phyloP scores from a whole-genome alignment of 2,888 invertebrate species.

The Acrocera orbiculus region DNA sequence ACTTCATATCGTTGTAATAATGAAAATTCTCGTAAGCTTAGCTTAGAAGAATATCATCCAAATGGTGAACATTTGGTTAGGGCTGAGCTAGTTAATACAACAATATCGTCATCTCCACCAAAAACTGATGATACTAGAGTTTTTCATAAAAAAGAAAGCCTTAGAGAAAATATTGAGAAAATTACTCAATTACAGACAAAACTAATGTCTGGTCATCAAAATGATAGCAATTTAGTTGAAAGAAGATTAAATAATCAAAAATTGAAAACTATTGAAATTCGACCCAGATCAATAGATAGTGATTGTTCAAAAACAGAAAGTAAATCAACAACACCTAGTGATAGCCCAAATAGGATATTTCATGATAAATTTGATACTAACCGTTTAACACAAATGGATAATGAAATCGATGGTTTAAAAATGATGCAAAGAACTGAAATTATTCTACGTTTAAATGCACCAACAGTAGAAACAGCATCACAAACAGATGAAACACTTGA shows the following conservation, averaged over 20 bases:
- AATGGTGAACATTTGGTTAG: conserved; percentile 22
- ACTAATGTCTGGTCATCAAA: conserved; percentile 28
- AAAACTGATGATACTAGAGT: conserved; percentile 15
- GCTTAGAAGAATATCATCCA: conserved; percentile 15
- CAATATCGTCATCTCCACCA: conserved; percentile 15
- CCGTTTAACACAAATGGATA: conserved; percentile 18
- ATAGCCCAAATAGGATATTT: too few relatives aligned
- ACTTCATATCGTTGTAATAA: conserved; percentile 7
- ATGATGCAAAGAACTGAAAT: conserved; percentile 46
- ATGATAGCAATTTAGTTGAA: conserved; percentile 15
- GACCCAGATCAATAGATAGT: conserved; percentile 12
- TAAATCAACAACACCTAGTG: background rate
- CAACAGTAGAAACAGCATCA: conserved; percentile 42
- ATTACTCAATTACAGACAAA: conserved; percentile 30
- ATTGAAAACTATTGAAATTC: conserved; percentile 8
- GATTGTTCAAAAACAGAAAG: conserved; percentile 4
- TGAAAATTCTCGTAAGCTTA: conserved; percentile 14
- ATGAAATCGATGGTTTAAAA: conserved; percentile 30
- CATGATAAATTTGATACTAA: too few relatives aligned
- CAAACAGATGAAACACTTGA: conserved; percentile 36
- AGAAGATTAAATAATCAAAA: conserved; percentile 15
- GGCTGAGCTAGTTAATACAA: conserved; percentile 28
- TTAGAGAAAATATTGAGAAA: conserved; percentile 30
- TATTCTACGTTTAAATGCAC: conserved; percentile 40
- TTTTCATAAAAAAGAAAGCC: conserved; percentile 24